These are phyloP conservation scores for Tanytarsus gracilentus DNA, from an alignment of 2,888 invertebrate genomes.

Conservation along the genomic window DNA sequence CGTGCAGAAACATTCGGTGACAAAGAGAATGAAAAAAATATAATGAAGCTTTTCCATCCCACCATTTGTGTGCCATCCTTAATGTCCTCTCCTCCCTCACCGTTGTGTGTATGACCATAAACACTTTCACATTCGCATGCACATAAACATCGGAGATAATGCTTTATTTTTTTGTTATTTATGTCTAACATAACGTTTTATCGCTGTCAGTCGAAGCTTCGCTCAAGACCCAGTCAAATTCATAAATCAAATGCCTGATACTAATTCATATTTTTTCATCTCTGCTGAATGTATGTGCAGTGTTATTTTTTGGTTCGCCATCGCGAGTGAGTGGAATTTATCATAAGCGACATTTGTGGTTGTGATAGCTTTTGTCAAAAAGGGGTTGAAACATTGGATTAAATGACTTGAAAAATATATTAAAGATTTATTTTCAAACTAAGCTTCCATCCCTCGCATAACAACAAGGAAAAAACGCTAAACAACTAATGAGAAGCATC, in stretches of 20 bases:
- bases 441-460: too few species aligned
- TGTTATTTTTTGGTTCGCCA: not conserved
- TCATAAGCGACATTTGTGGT: constrained; percentile 7
- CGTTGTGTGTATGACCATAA: constrained; percentile 8
- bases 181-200: constrained; percentile 13
- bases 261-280: constrained; percentile 17
- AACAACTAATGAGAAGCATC: not conserved
- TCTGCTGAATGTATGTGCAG: too few species aligned
- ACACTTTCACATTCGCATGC: constrained; percentile 28
- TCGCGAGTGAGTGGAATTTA: not conserved
- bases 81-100: not conserved
- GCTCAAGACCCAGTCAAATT: constrained; percentile 4
- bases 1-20: constrained; percentile 17
- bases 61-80: constrained; percentile 11
- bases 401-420: too few species aligned
- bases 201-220: constrained; percentile 20
- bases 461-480: not conserved
- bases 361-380: constrained; percentile 2
- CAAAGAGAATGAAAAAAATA: not conserved
- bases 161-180: constrained; percentile 16
- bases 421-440: too few species aligned
- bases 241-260: constrained; percentile 26
- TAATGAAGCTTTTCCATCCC: constrained; percentile 1
- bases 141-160: constrained; percentile 24
- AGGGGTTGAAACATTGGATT: too few species aligned